Percentiles rank a stretch among this genome's conserved stretches.
phyloP scores from a whole-genome alignment of 2,797 vertebrate species.

The Anolis apletophallus region DNA sequence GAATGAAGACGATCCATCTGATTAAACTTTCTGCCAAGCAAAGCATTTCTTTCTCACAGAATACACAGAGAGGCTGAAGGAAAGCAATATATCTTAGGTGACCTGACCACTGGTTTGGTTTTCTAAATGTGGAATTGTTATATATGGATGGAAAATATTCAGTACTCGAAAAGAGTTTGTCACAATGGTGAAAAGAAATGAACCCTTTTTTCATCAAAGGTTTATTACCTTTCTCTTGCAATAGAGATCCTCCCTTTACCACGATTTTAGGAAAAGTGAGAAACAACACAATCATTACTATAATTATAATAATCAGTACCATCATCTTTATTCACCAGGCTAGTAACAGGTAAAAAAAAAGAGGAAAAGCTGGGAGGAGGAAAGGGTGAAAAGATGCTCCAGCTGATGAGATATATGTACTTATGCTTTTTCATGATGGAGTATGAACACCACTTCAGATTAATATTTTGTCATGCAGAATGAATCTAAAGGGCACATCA shows the following conservation, averaged over 20 bases:
- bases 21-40: neutral
- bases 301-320: neutral
- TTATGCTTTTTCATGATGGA: constrained; percentile 60
- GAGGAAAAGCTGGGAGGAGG: constrained; percentile 36
- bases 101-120: neutral
- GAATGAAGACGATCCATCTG: no score
- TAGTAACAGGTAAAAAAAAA: constrained; percentile 14
- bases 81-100: neutral
- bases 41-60: neutral
- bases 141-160: neutral
- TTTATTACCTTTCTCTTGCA: constrained; percentile 39
- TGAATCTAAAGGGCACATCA: constrained; percentile 71
- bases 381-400: constrained; percentile 57
- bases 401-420: constrained; percentile 61
- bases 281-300: constrained; percentile 38
- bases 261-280: constrained; percentile 37
- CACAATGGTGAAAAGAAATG: neutral
- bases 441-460: constrained; percentile 69
- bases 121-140: neutral
- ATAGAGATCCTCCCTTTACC: constrained; percentile 12
- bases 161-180: neutral
- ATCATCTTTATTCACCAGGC: constrained; percentile 18
- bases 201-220: constrained; percentile 40
- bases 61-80: neutral
- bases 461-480: constrained; percentile 69